Evolutionary conservation across 2,797 vertebrate genomes (phyloP).

Genomic region (Anableps anableps): DNA sequence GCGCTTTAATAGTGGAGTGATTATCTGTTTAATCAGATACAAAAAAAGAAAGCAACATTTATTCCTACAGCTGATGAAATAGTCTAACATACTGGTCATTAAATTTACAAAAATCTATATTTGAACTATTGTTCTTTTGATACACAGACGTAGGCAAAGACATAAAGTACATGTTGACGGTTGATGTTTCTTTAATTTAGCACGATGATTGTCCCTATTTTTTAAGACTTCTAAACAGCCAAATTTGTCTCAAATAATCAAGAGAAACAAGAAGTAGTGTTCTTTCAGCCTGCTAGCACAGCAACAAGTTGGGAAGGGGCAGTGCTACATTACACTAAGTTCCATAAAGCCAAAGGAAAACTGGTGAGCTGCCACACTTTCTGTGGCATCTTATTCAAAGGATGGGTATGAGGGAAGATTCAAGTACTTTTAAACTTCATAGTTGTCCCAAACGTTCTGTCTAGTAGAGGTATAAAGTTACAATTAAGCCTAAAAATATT

Average conservation of each 20-base stretch:
- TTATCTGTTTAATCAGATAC: not conserved
- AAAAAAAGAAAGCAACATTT: not conserved
- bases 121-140: not conserved
- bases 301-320: not conserved
- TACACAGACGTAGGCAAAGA: not conserved
- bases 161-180: not conserved
- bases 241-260: not conserved
- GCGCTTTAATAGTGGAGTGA: not conserved
- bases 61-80: not conserved
- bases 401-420: not conserved
- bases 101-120: not conserved
- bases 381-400: not conserved
- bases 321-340: not conserved
- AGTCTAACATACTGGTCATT: not conserved
- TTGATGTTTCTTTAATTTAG: not conserved
- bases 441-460: not conserved
- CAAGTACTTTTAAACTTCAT: not conserved
- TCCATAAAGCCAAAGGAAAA: not conserved
- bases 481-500: not conserved
- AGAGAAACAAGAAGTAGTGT: not conserved
- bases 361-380: not conserved
- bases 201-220: not conserved
- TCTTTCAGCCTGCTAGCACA: not conserved
- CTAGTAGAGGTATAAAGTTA: not conserved
- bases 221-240: not conserved